Base-by-base conservation (phyloP, 2,888 invertebrate genomes). In the Cephonodes hylas region DNA sequence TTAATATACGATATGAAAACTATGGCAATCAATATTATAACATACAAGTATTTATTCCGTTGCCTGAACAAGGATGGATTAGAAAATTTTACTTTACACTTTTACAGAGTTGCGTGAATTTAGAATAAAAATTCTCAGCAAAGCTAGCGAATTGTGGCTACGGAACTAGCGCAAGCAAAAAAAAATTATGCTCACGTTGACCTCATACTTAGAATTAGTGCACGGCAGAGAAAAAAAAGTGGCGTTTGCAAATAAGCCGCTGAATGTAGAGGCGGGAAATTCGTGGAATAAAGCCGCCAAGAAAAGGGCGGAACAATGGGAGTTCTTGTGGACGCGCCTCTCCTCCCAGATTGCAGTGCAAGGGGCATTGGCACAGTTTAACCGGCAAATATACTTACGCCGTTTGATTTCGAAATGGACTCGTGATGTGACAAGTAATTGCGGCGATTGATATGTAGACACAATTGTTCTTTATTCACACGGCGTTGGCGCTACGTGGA, bases 201-300 rank as follows among this genome's bases (percentile, higher is more conserved):
- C 53, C 53, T 31, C 18, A 20, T 53, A 53, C 18, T 53, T 31
- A 31, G 31, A 53, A 53, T 53, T 31, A 31, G 53, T 53, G 53
- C 18, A 31, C 27, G 53, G 18, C 13, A 5, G n/a, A n/a, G n/a
- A n/a, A n/a, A 31, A 27, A 44, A 44, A 53, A 31, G 53, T 53
- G 53, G 27, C 31, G 31, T 53, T 53, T 53, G 31, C 27, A 31
- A 53, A 53, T 53, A 53, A 53, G 18, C 31, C 18, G 53, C 53
- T 15, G 53, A 53, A 53, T 31, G 18, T 31, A 53, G 53, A 53
- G 18, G 27, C 53, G 18, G 31, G 15, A 53, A 53, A 53, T 53
- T 53, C 53, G 27, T 31, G 53, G 31, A 53, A 53, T 53, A 53
- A 53, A 18, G 27, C 15, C 27, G 48, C 27, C 18, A 53, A 27